Percentiles rank a stretch among this genome's conserved stretches.
These are phyloP conservation scores for Fulica atra DNA, from an alignment of 2,113 vertebrate species.

Conservation along the genomic window DNA sequence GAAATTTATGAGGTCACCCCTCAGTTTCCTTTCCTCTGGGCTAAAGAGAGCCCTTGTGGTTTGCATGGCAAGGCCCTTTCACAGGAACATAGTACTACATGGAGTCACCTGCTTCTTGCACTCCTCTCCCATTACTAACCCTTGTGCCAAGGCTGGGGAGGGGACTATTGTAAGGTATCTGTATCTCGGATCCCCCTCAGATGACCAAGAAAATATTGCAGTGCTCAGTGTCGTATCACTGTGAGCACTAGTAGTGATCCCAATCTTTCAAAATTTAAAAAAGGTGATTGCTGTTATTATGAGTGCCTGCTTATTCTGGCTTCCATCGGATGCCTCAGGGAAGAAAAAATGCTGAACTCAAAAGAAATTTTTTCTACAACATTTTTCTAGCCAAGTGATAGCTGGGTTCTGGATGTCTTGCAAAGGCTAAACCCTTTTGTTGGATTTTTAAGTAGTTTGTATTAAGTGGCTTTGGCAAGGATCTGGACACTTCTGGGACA, in stretches of 20 bases:
- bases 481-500: neutral
- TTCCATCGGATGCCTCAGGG: neutral
- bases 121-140: neutral
- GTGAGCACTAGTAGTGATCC: neutral
- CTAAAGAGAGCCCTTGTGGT: neutral
- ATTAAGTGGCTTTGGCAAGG: neutral
- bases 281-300: neutral
- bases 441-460: neutral
- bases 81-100: fast-evolving
- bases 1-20: too few species aligned
- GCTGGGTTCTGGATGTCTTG: neutral
- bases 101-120: neutral
- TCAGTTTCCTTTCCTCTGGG: too few species aligned
- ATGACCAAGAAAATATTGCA: neutral
- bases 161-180: neutral
- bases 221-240: neutral
- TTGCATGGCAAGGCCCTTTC: too few species aligned
- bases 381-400: neutral
- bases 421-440: neutral
- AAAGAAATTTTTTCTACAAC: neutral
- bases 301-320: neutral
- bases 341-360: neutral
- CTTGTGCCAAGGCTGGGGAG: neutral
- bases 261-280: neutral
- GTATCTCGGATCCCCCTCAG: neutral